These are phyloP conservation scores for Scartelaos histophorus DNA, from an alignment of 2,113 vertebrate species.

Conservation along the genomic window DNA sequence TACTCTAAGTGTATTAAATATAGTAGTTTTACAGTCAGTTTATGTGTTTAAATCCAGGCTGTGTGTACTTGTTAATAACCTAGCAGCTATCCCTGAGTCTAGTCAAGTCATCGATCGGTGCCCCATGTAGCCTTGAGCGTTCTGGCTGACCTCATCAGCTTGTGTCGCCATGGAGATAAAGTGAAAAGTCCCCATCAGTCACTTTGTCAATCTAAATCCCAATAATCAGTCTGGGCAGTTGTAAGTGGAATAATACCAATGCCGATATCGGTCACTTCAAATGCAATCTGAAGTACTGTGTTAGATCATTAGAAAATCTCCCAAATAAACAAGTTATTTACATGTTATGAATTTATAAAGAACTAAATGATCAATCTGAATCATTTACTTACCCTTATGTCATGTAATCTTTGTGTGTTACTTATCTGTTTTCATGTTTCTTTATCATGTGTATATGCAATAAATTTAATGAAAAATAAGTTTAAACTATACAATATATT, in stretches of 20 bases:
- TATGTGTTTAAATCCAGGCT: neutral
- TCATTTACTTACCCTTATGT: too few species aligned
- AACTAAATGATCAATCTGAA: too few species aligned
- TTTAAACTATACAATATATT: neutral
- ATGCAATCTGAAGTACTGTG: too few species aligned
- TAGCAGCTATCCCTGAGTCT: slow-evolving; percentile 21
- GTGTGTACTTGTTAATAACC: neutral
- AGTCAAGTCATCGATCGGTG: slow-evolving; percentile 30
- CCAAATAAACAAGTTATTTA: too few species aligned
- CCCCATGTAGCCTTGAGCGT: neutral
- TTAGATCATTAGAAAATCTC: too few species aligned
- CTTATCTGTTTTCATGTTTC: too few species aligned
- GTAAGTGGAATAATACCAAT: too few species aligned
- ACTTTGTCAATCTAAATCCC: neutral
- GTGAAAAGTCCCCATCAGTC: slow-evolving; percentile 15
- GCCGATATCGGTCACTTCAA: too few species aligned
- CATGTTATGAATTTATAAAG: too few species aligned
- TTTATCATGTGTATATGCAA: too few species aligned
- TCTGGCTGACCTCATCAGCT: slow-evolving; percentile 26
- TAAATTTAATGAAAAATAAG: neutral
- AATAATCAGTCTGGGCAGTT: slow-evolving; percentile 1
- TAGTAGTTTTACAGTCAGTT: neutral
- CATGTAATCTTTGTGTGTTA: too few species aligned
- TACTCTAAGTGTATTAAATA: neutral
- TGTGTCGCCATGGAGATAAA: slow-evolving; percentile 13